Conservation (phyloP, 2,113 vertebrate species). For the Struthio camelus region DNA sequence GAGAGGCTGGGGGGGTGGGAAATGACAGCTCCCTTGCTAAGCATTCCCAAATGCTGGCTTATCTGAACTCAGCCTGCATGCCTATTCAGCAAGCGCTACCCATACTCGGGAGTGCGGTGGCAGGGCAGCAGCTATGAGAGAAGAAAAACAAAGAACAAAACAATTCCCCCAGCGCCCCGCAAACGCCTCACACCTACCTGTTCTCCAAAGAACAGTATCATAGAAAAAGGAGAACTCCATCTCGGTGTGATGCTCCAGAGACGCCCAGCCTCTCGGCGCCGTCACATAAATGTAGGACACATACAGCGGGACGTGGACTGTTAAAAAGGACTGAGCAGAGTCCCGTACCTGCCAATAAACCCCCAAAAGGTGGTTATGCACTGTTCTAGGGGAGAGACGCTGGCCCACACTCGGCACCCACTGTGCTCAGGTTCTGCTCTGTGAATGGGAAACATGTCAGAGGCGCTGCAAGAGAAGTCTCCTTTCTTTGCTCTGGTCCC, state of each 20-base stretch:
- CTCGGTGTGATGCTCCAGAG: slow-evolving; percentile 97
- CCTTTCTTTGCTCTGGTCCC: too few species aligned
- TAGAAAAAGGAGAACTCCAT: slow-evolving; percentile 99
- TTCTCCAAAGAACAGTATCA: slow-evolving; percentile 97
- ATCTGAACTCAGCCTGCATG: neutral
- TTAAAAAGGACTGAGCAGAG: slow-evolving; percentile 97
- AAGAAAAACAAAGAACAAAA: neutral
- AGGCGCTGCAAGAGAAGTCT: neutral
- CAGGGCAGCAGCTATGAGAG: neutral
- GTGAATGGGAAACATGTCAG: neutral
- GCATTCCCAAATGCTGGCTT: neutral
- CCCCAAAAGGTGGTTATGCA: neutral
- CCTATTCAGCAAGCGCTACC: neutral
- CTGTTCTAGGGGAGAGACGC: neutral
- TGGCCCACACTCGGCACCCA: too few species aligned
- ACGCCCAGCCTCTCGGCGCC: slow-evolving; percentile 94
- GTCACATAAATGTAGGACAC: slow-evolving; percentile 99
- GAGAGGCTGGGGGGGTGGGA: neutral
- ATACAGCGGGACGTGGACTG: slow-evolving; percentile 93
- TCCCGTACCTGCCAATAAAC: slow-evolving; percentile 86
- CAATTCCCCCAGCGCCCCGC: rapidly evolving
- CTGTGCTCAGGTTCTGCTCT: rapidly evolving
- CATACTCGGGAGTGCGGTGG: neutral
- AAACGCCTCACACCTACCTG: slow-evolving; percentile 73
- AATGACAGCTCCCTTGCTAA: neutral